Conservation (phyloP, 35 echinoderm and acorn worm genomes). For the Eucidaris tribuloides region DNA sequence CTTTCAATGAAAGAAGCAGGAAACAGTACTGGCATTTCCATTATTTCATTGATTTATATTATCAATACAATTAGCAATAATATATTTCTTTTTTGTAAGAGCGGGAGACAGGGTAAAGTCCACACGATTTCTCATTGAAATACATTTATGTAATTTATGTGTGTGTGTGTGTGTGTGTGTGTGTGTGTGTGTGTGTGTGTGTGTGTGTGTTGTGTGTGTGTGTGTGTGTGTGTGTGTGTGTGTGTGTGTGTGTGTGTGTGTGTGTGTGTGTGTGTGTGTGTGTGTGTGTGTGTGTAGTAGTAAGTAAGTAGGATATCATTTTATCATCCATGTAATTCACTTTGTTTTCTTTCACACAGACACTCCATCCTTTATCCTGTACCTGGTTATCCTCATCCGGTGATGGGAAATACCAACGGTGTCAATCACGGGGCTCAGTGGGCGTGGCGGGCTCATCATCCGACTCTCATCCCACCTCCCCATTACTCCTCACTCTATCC, state of each 20-base stretch:
- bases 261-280: neutral
- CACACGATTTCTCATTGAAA: neutral
- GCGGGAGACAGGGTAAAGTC: neutral
- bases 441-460: slow-evolving; percentile 10
- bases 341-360: slow-evolving; percentile 8
- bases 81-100: neutral
- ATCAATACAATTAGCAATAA: neutral
- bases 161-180: too few species aligned
- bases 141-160: neutral
- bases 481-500: slow-evolving; percentile 18
- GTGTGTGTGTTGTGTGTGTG: neutral
- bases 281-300: too few species aligned
- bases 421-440: neutral
- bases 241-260: neutral
- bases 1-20: too few species aligned
- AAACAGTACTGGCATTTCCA: too few species aligned
- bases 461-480: neutral
- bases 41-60: too few species aligned
- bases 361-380: slow-evolving; percentile 11
- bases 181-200: too few species aligned
- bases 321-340: neutral
- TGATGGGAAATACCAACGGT: neutral
- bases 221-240: neutral
- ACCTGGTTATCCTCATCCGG: neutral
- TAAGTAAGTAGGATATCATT: neutral